Evolutionary conservation across 2,113 vertebrate species (phyloP), one percentile per base, ranked within the genome.

Genomic region (Triplophysa siluroides): DNA sequence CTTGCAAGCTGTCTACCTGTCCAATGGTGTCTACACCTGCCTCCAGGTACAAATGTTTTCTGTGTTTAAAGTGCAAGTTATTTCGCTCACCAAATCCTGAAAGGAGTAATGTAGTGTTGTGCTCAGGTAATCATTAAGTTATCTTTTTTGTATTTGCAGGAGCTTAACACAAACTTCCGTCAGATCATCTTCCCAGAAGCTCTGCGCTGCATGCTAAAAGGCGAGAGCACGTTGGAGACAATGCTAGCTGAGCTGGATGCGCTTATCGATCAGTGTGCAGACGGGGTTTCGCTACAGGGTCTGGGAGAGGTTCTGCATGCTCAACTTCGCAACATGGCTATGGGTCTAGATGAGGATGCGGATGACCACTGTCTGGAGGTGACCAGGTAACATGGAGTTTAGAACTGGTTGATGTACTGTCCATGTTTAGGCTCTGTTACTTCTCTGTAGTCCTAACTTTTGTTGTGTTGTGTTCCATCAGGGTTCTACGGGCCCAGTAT

Each of bases 131-230:
- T 7, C 5, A 38, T n/a, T 52, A 0, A n/a, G 0, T 6, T 60
- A 7, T 43, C 4, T 77, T 23, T 13, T 54, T 19, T 6, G 2
- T 78, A 67, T 19, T 12, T 79, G 4, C 83, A 99, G 98, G 98
- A 99, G 77, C 88, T 99, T 85, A 99, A 99, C 91, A 95, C 95
- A 75, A 99, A 99, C 90, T 99, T 99, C 90, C 94, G 95, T 72
- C 97, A 99, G 93, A 99, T 99, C 82, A 99, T 99, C 90, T 98
- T 98, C 66, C 98, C 97, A 4, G 98, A 99, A 90, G 97, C 98
- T 0, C 93, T 99, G 47, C 92, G 96, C 76, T 99, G 96, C 74
- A 93, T 98, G 88, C 93, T 98, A 83, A 98, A 98, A 86, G 97
- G 95, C 29, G 98, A 99, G 78, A 94, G 94, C 78, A 99, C 97